These are phyloP conservation scores for Pseudomyrmex cubaensis DNA, from an alignment of 1,140 invertebrate genomes.

Conservation along the genomic window DNA sequence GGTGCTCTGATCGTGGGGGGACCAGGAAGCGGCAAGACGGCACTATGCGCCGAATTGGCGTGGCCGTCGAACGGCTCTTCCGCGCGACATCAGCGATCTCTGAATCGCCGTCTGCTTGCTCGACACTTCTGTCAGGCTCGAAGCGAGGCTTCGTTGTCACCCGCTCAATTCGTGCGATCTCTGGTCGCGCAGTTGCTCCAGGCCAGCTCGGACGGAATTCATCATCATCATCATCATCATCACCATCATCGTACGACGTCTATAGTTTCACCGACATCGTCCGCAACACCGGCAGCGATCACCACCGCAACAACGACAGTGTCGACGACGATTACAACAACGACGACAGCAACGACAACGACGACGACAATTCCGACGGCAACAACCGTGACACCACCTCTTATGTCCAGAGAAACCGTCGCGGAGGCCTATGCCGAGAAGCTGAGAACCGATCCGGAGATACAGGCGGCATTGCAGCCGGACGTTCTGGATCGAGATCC, in stretches of 20 bases:
- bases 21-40: constrained; percentile 95
- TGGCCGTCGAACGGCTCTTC: constrained; percentile 89
- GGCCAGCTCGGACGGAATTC: constrained; percentile 81
- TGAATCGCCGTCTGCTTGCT: constrained; percentile 92
- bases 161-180: constrained; percentile 93
- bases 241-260: constrained; percentile 68
- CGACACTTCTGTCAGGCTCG: constrained; percentile 92
- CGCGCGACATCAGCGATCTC: constrained; percentile 88
- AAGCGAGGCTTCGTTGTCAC: constrained; percentile 87
- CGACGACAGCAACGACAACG: constrained; percentile 16
- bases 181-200: constrained; percentile 90
- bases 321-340: constrained; percentile 35
- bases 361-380: constrained; percentile 75
- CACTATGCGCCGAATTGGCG: constrained; percentile 93
- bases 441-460: constrained; percentile 90
- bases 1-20: constrained; percentile 94
- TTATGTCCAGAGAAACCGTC: constrained; percentile 82
- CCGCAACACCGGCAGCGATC: constrained; percentile 32
- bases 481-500: constrained; percentile 93
- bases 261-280: constrained; percentile 52
- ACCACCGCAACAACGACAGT: constrained; percentile 61
- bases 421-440: constrained; percentile 94
- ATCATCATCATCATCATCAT: constrained; percentile 28
- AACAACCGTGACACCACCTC: constrained; percentile 60
- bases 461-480: constrained; percentile 89